These are phyloP conservation scores for Arrhamphus sclerolepis DNA, from an alignment of 2,797 vertebrate species.

Conservation along the genomic window DNA sequence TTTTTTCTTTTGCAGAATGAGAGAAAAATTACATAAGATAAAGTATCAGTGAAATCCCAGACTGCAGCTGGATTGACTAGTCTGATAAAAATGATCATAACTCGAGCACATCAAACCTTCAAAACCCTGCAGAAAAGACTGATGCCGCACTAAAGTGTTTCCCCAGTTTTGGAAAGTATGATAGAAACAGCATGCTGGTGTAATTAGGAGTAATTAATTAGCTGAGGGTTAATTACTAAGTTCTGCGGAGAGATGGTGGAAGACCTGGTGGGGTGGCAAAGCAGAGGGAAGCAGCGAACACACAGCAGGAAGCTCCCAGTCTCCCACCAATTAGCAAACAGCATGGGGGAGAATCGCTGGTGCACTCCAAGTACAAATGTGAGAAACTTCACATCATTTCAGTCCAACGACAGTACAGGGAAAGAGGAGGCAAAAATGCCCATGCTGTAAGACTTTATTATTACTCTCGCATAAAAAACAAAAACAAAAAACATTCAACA, in stretches of 20 bases:
- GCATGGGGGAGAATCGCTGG: constrained; percentile 75
- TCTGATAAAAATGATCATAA: constrained; percentile 58
- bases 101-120: constrained; percentile 48
- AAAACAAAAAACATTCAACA: constrained; percentile 44
- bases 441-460: constrained; percentile 49
- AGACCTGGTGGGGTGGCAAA: constrained; percentile 79
- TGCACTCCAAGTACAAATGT: constrained; percentile 82
- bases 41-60: constrained; percentile 34
- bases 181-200: constrained; percentile 90
- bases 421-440: constrained; percentile 42
- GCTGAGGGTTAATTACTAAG: constrained; percentile 98
- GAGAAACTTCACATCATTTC: constrained; percentile 65
- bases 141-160: constrained; percentile 67
- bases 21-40: constrained; percentile 53
- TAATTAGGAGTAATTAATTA: constrained; percentile 99
- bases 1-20: constrained; percentile 60
- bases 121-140: constrained; percentile 62
- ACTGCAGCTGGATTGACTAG: constrained; percentile 24
- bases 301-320: constrained; percentile 85
- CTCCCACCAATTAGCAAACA: constrained; percentile 85
- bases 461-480: constrained; percentile 40
- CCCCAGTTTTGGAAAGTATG: constrained; percentile 88
- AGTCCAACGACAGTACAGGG: constrained; percentile 44
- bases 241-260: constrained; percentile 80
- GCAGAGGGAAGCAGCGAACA: constrained; percentile 76